Conservation (phyloP, 2,113 vertebrate genomes). For the Mesocricetus auratus region DNA sequence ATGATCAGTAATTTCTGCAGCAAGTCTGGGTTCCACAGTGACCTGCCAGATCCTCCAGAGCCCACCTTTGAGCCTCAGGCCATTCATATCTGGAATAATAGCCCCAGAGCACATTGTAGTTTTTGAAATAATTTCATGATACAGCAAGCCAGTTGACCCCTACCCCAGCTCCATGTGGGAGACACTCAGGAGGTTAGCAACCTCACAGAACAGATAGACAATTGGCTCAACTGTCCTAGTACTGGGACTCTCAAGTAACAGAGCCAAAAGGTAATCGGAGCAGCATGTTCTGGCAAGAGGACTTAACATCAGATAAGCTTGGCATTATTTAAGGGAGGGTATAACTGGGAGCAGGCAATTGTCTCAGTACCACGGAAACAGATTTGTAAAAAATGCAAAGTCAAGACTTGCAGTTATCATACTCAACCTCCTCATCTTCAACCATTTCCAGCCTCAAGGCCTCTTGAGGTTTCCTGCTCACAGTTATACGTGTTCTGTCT, state of each 20-base stretch:
- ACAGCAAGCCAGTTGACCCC: background rate
- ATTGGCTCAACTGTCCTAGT: background rate
- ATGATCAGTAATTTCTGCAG: background rate
- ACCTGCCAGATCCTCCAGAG: background rate
- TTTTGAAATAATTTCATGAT: background rate
- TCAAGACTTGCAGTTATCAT: background rate
- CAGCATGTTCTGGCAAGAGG: background rate
- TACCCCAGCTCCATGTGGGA: background rate
- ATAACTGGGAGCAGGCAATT: background rate
- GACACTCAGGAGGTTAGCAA: background rate
- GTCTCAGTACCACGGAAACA: background rate
- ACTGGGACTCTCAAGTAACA: background rate
- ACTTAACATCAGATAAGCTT: background rate
- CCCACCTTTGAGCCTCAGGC: background rate
- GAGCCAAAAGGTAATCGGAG: background rate
- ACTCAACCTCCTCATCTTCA: background rate
- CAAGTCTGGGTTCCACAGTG: background rate
- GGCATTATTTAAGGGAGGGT: background rate
- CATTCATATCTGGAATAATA: background rate
- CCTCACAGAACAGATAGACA: too few species aligned
- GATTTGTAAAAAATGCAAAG: background rate
- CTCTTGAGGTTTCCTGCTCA: background rate
- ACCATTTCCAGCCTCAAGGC: background rate
- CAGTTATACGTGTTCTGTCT: background rate
- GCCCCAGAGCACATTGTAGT: background rate